Percentiles rank a stretch among this genome's conserved stretches.
These are phyloP conservation scores for Drosophila ambigua DNA, from an alignment of 1,140 invertebrate genomes.

Conservation along the genomic window DNA sequence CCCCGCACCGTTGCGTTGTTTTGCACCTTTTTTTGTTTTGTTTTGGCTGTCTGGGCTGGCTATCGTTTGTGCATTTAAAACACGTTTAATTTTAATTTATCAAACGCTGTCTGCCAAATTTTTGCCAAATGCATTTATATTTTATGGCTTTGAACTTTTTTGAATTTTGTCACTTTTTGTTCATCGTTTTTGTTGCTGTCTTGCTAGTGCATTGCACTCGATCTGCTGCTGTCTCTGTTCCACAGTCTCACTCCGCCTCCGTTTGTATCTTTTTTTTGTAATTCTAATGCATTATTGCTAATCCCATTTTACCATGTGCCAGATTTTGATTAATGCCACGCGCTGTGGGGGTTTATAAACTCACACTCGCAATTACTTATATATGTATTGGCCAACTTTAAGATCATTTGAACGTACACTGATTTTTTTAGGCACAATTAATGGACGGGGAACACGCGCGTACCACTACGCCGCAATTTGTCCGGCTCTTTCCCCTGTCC, in stretches of 20 bases:
- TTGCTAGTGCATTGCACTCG: constrained; percentile 56
- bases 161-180: constrained; percentile 48
- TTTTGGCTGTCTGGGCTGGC: constrained; percentile 17
- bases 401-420: too few species aligned
- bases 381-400: too few species aligned
- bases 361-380: constrained; percentile 8
- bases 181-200: constrained; percentile 10
- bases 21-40: background rate
- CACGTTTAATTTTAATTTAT: constrained; percentile 79
- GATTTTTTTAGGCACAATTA: too few species aligned
- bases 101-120: constrained; percentile 69
- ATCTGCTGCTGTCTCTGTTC: background rate
- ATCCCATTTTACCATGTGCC: constrained; percentile 46
- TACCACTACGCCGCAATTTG: constrained; percentile 8
- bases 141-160: constrained; percentile 71
- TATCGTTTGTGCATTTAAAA: constrained; percentile 69
- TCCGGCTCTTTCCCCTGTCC: constrained; percentile 16
- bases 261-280: background rate
- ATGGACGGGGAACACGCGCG: background rate
- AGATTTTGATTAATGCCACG: constrained; percentile 35
- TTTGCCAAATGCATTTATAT: constrained; percentile 55
- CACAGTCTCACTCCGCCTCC: constrained; percentile 1
- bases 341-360: constrained; percentile 3
- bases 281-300: constrained; percentile 31
- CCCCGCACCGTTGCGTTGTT: constrained; percentile 11